These are phyloP conservation scores for Laodelphax striatellus DNA, from an alignment of 1,140 invertebrate genomes.

Conservation along the genomic window DNA sequence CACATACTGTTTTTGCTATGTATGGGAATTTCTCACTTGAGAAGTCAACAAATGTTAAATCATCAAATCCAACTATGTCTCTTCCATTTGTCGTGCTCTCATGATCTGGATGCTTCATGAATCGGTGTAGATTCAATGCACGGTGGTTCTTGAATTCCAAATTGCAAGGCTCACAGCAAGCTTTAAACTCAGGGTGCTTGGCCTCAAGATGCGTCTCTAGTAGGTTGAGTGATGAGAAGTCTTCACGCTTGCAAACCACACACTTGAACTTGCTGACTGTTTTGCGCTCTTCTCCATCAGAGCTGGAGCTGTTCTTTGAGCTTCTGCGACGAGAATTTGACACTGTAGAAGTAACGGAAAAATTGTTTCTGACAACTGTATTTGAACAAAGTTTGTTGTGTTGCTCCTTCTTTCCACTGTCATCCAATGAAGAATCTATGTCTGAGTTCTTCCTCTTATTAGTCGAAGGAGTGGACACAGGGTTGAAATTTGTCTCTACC, in stretches of 20 bases:
- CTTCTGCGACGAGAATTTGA: background rate
- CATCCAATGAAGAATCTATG: background rate
- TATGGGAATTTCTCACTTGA: constrained; percentile 63
- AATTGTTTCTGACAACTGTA: constrained; percentile 14
- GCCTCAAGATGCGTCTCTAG: constrained; percentile 56
- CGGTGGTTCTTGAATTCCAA: constrained; percentile 55
- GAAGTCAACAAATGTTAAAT: constrained; percentile 69
- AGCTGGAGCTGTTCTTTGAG: background rate
- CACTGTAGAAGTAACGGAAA: too few relatives aligned
- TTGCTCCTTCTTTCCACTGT: background rate
- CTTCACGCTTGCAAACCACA: constrained; percentile 44
- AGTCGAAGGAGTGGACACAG: too few relatives aligned
- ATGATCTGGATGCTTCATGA: constrained; percentile 39
- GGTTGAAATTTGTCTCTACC: too few relatives aligned
- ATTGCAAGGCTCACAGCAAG: constrained; percentile 58
- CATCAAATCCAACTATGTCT: constrained; percentile 49
- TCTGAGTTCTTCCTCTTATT: constrained; percentile 1
- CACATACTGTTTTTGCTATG: constrained; percentile 59
- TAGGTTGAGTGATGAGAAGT: constrained; percentile 43
- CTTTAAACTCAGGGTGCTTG: constrained; percentile 52
- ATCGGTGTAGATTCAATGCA: constrained; percentile 52
- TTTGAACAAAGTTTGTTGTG: background rate
- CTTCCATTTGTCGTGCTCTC: constrained; percentile 20
- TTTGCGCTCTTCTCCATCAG: too few relatives aligned
- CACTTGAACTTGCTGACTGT: constrained; percentile 31